Evolutionary conservation across 2,797 vertebrate genomes (phyloP).

Genomic region (Sebastiscus tertius): DNA sequence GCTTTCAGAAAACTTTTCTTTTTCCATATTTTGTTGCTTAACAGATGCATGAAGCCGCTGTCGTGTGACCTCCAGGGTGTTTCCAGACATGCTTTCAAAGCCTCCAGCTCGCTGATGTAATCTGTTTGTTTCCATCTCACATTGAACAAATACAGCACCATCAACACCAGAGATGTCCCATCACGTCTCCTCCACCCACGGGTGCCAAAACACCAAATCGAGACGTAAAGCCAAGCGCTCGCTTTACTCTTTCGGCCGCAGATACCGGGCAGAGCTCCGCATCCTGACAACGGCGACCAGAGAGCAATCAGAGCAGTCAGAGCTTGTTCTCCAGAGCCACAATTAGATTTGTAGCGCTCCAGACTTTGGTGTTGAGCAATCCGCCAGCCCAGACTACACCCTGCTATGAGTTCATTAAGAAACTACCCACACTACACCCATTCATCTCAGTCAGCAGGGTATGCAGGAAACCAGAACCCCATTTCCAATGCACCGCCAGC

Average conservation of each 20-base stretch:
- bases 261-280: conserved; percentile 50
- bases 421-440: conserved; percentile 62
- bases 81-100: conserved; percentile 2
- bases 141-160: conserved; percentile 23
- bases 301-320: conserved; percentile 56
- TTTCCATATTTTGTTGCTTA: background rate
- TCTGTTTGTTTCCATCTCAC: conserved; percentile 52
- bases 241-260: conserved; percentile 46
- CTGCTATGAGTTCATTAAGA: conserved; percentile 73
- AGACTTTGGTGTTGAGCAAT: conserved; percentile 60
- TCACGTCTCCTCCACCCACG: conserved; percentile 42
- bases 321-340: conserved; percentile 47
- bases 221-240: conserved; percentile 40
- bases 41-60: too few relatives aligned
- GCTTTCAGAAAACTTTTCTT: background rate
- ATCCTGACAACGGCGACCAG: conserved; percentile 58
- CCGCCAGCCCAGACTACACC: conserved; percentile 55
- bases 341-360: conserved; percentile 70
- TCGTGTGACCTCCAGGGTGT: background rate
- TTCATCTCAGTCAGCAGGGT: conserved; percentile 66
- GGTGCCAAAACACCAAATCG: conserved; percentile 25
- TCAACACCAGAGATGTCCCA: conserved; percentile 30
- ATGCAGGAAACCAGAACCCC: conserved; percentile 66
- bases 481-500: conserved; percentile 44
- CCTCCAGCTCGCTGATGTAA: conserved; percentile 33